Conservation (phyloP, 2,888 invertebrate genomes). For the Polyommatus icarus region DNA sequence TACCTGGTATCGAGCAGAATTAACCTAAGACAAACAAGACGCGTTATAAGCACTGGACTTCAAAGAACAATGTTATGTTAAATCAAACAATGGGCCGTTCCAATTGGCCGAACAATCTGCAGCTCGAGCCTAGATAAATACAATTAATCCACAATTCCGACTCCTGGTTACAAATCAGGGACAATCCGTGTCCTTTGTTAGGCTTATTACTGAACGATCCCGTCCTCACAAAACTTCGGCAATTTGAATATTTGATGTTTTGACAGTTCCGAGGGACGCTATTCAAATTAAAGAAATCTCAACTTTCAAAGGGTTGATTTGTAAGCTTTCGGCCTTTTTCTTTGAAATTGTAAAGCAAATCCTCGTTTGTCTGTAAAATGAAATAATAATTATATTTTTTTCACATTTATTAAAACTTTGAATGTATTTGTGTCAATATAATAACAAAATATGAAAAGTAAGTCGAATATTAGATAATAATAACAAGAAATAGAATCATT, state of each 20-base stretch:
- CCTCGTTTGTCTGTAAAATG: neutral
- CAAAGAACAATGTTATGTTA: slow-evolving; percentile 41
- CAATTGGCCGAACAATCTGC: slow-evolving; percentile 40
- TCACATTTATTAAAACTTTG: no score
- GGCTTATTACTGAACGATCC: slow-evolving; percentile 24
- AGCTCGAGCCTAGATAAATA: slow-evolving; percentile 46
- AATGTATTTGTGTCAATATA: no score
- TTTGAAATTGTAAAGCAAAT: neutral
- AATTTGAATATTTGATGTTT: slow-evolving; percentile 31
- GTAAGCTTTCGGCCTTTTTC: neutral
- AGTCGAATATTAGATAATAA: no score
- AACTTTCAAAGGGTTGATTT: slow-evolving; percentile 17
- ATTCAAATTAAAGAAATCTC: slow-evolving; percentile 21
- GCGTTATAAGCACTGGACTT: slow-evolving; percentile 33
- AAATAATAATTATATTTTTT: neutral
- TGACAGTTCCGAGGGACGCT: slow-evolving; percentile 12
- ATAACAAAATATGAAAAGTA: no score
- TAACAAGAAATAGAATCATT: no score
- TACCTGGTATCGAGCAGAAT: neutral
- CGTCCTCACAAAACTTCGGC: slow-evolving; percentile 12
- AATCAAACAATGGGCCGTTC: slow-evolving; percentile 13
- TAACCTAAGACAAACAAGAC: neutral
- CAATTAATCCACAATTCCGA: slow-evolving; percentile 60
- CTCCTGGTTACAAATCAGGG: slow-evolving; percentile 57
- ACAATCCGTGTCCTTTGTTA: slow-evolving; percentile 41